Evolutionary conservation across 2,888 invertebrate genomes (phyloP).

Genomic region (Eledone cirrhosa): DNA sequence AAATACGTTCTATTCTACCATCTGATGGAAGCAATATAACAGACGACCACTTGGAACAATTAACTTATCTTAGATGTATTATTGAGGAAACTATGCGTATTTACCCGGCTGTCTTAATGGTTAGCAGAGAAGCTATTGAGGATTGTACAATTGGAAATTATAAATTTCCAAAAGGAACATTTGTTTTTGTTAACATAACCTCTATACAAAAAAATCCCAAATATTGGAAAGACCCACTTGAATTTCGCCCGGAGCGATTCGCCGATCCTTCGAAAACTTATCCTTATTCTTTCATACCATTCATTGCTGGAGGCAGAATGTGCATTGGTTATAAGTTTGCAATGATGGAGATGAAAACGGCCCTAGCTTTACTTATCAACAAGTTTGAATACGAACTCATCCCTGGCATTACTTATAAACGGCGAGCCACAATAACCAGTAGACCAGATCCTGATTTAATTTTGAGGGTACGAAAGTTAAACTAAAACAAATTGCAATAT

Average conservation of each 20-base stretch:
- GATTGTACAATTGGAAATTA: conserved; percentile 50
- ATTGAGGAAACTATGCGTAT: conserved; percentile 59
- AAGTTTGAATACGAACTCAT: conserved; percentile 46
- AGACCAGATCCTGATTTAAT: conserved; percentile 49
- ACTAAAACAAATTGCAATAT: neutral
- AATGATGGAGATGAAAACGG: conserved; percentile 52
- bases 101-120: conserved; percentile 48
- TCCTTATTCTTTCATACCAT: conserved; percentile 51
- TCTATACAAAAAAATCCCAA: conserved; percentile 58
- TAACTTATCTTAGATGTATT: conserved; percentile 50
- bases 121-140: conserved; percentile 44
- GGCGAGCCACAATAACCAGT: conserved; percentile 44
- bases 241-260: conserved; percentile 56
- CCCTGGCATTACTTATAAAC: conserved; percentile 44
- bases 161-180: conserved; percentile 54
- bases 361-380: conserved; percentile 47
- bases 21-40: conserved; percentile 36
- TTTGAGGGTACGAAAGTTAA: conserved; percentile 35
- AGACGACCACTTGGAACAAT: conserved; percentile 43
- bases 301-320: conserved; percentile 57
- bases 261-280: conserved; percentile 38
- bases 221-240: conserved; percentile 51
- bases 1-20: conserved; percentile 41
- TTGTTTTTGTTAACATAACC: conserved; percentile 47
- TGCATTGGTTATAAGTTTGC: conserved; percentile 62